Base-by-base conservation (phyloP, 2,888 invertebrate species). In the Crepidodera aurea region DNA sequence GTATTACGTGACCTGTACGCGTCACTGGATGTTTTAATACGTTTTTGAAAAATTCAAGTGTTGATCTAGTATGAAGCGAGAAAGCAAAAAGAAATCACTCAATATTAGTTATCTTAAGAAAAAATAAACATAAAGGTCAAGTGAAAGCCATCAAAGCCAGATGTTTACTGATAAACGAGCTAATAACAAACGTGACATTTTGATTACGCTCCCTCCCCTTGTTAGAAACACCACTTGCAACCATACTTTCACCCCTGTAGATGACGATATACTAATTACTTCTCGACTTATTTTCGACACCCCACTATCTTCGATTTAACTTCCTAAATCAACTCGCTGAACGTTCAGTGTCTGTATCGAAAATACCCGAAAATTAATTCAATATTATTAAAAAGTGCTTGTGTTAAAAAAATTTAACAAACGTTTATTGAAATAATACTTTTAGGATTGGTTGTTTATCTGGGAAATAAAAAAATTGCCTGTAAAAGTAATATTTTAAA, bases 101-200 rank as follows among this genome's bases (percentile, higher is more conserved):
- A n/a, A n/a, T 22, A 22, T 22, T 22, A 51, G 61, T 46, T 51
- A 42, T 46, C 34, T 58, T 60, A 25, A 44, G 46, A 62, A 54
- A 60, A 54, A 44, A 60, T 64, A 66, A 62, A 65, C 64, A 66
- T 64, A 69, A 71, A 75, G 75, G 77, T 76, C 74, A 75, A 72
- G 74, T 74, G 66, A 73, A 66, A 78, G 77, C 79, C 80, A 82
- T 82, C 82, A 82, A 77, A 79, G 80, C 79, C 82, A 82, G 81
- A 81, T 80, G 80, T 81, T 79, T 78, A 73, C 77, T 82, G 81
- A 82, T 81, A 81, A 82, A 82, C 80, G 80, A 80, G 76, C 79
- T 81, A 80, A 81, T 81, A 81, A 80, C 79, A 73, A 69, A 74
- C 69, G 77, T 76, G 77, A 78, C 78, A 78, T 74, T 76, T 76